Evolutionary conservation across 1,140 invertebrate genomes (phyloP), one percentile per base, ranked within the genome.

Genomic region (Zaprionus davidi): DNA sequence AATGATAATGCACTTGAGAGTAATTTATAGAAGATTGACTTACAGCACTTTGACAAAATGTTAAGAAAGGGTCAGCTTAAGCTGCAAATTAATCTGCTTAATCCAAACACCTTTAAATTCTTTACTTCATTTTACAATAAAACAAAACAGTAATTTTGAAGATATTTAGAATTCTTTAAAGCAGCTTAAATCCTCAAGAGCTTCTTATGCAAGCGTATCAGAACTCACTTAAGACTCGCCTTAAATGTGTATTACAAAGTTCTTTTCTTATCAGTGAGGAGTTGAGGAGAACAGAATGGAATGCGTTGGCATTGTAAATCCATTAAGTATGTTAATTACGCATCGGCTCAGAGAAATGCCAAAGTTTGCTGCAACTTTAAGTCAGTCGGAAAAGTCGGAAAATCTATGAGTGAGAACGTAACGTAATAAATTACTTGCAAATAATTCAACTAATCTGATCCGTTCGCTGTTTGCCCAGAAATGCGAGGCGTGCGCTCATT

Each of bases 401-500:
- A 70, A 63, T 70, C 67, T 70, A 70, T 70, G 66, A 63, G 72
- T 55, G 72, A 57, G 41, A 64, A 75, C 36, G 75, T 85, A 70
- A 75, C 55, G 75, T 90, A 90, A 87, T 87, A 88, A 88, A 88
- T 88, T 88, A 90, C 85, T 90, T 81, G 85, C 85, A 88, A 88
- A 88, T 88, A 88, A 88, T 84, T 88, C 84, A 88, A 88, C 82
- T 88, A 88, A 88, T 90, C 85, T 71, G 66, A 81, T 71, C 67
- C 67, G 67, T 49, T 72, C 38, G 22, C 31, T 24, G 36, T 38
- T 75, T 51, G 41, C 36, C 31, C 53, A 24, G 67, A 67, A 87
- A 87, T 82, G 79, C 76, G 83, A 87, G 83, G 80, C 84, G 84
- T 84, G 84, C 65, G 84, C 81, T 84, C 81, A 84, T 87, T 88